phyloP scores from a whole-genome alignment of 1,140 invertebrate species.

The Diploscapter pachys region DNA sequence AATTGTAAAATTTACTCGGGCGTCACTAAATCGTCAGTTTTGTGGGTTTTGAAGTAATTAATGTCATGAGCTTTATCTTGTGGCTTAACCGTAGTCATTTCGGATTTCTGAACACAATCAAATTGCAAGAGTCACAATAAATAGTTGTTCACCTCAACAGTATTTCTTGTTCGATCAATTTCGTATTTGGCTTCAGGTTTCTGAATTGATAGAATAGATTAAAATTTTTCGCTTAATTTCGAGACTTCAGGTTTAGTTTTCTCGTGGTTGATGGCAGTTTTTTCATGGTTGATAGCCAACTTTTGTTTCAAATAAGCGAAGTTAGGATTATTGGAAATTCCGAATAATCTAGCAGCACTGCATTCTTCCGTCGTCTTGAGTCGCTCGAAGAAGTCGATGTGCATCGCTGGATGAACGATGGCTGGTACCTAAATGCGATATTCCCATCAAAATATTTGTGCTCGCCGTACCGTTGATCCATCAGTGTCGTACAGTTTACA shows the following conservation, averaged over 20 bases:
- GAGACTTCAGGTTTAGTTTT: background rate
- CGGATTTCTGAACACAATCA: too few species aligned
- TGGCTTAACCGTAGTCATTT: too few species aligned
- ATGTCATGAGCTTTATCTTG: too few species aligned
- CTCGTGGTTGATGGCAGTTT: background rate
- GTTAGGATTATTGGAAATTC: background rate
- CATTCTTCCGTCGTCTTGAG: conserved; percentile 16
- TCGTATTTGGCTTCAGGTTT: too few species aligned
- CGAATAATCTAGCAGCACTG: background rate
- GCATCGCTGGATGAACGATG: conserved; percentile 23
- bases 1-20: too few species aligned
- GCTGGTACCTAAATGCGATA: conserved; percentile 20
- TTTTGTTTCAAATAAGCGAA: too few species aligned
- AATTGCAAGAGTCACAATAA: too few species aligned
- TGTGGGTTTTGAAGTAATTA: too few species aligned
- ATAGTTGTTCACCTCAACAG: too few species aligned
- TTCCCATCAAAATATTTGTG: background rate
- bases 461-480: conserved; percentile 7
- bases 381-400: conserved; percentile 21
- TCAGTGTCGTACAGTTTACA: conserved; percentile 23
- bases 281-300: background rate
- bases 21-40: too few species aligned
- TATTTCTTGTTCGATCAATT: too few species aligned
- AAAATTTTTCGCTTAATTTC: background rate
- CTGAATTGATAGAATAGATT: too few species aligned